Conservation (phyloP, 2,797 vertebrate species). For the Cossypha dichroa region DNA sequence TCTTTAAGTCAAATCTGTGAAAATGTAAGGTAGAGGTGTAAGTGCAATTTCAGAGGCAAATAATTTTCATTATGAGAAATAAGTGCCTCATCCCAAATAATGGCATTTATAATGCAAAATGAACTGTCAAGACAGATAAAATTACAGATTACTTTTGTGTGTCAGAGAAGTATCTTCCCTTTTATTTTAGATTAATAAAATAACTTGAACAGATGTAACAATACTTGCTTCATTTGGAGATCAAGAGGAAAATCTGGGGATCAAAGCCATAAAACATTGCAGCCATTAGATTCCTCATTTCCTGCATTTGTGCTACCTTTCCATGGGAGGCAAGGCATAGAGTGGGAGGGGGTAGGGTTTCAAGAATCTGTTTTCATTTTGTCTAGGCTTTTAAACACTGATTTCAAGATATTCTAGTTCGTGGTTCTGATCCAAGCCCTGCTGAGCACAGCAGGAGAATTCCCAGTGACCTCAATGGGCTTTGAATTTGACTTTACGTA, state of each 20-base stretch:
- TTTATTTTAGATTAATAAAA: not conserved
- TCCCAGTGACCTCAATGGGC: not conserved
- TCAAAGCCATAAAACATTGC: not conserved
- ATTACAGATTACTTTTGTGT: not conserved
- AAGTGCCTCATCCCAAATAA: not conserved
- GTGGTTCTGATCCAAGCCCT: conserved; percentile 9
- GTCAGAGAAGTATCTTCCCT: not conserved
- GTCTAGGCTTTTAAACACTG: not conserved
- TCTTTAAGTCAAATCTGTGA: not conserved
- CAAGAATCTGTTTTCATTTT: conserved; percentile 3
- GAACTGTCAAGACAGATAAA: not conserved
- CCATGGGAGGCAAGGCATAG: not conserved
- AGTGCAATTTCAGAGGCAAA: not conserved
- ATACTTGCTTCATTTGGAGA: not conserved
- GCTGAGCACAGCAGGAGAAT: not conserved
- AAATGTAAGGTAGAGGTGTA: not conserved
- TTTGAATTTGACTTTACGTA: not conserved
- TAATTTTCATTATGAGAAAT: not conserved
- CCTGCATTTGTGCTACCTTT: not conserved
- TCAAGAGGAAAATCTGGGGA: not conserved
- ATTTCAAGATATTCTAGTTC: conserved; percentile 25
- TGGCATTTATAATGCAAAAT: not conserved
- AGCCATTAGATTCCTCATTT: not conserved
- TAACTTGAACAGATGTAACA: not conserved
- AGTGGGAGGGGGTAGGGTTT: not conserved